These are phyloP conservation scores for Ivindomyrus marchei DNA, from an alignment of 2,113 vertebrate genomes.

Conservation along the genomic window DNA sequence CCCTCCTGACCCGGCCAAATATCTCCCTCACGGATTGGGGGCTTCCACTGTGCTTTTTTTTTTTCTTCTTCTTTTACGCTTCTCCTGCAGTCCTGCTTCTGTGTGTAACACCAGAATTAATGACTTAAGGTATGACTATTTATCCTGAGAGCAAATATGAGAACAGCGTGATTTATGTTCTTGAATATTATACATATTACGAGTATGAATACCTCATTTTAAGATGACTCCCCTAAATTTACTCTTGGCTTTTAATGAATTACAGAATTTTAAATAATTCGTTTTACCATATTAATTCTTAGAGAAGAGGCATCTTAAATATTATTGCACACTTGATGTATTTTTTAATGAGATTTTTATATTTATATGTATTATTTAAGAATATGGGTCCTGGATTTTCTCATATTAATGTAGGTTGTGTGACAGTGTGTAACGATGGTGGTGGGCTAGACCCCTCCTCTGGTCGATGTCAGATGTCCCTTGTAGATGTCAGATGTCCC, in stretches of 20 bases:
- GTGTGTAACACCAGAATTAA: neutral
- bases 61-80: neutral
- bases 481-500: too few species aligned
- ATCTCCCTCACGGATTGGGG: neutral
- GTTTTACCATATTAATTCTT: conserved; percentile 5
- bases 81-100: neutral
- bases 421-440: neutral
- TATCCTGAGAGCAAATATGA: conserved; percentile 1
- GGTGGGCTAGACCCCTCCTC: neutral
- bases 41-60: neutral
- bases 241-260: neutral
- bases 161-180: neutral
- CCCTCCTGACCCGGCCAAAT: conserved; percentile 30
- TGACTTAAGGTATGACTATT: neutral
- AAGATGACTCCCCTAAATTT: neutral
- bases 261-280: neutral
- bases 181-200: neutral
- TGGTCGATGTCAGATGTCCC: too few species aligned
- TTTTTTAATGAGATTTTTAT: neutral
- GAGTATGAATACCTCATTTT: conserved; percentile 15
- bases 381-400: conserved; percentile 2
- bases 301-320: neutral
- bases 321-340: neutral
- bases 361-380: conserved; percentile 16
- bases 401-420: conserved; percentile 1